These are phyloP conservation scores for Thumatha senex DNA, from an alignment of 2,888 invertebrate genomes.

Conservation along the genomic window DNA sequence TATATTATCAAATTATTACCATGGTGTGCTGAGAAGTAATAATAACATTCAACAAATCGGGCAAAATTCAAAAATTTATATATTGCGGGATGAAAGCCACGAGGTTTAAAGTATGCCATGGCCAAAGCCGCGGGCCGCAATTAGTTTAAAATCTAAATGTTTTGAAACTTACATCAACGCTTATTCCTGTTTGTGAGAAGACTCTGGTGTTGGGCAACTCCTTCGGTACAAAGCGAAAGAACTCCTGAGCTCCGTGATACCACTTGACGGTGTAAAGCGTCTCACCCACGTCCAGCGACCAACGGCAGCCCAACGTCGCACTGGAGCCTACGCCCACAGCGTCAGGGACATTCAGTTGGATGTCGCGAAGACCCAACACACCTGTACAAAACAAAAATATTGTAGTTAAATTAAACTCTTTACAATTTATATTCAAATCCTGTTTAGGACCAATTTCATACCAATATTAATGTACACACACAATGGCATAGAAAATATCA, in stretches of 20 bases:
- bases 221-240: conserved; percentile 92
- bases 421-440: too few species aligned
- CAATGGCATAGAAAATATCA: too few species aligned
- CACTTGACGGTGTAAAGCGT: conserved; percentile 91
- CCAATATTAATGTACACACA: too few species aligned
- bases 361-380: conserved; percentile 85
- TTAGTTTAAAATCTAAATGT: background rate
- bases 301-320: conserved; percentile 88
- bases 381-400: conserved; percentile 54
- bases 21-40: too few species aligned
- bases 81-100: too few species aligned
- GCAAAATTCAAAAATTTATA: too few species aligned
- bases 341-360: conserved; percentile 87
- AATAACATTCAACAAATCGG: too few species aligned
- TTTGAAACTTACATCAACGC: conserved; percentile 87
- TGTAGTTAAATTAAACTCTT: background rate
- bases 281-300: conserved; percentile 87
- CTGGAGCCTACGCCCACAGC: conserved; percentile 88
- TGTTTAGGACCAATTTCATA: too few species aligned
- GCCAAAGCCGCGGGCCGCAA: too few species aligned
- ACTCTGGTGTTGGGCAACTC: conserved; percentile 90
- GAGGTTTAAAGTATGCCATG: too few species aligned
- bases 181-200: conserved; percentile 87
- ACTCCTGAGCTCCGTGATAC: conserved; percentile 91
- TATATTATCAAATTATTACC: too few species aligned